These are phyloP conservation scores for Sceliomorpha sp. DNA, from an alignment of 2,888 invertebrate species.

Conservation along the genomic window DNA sequence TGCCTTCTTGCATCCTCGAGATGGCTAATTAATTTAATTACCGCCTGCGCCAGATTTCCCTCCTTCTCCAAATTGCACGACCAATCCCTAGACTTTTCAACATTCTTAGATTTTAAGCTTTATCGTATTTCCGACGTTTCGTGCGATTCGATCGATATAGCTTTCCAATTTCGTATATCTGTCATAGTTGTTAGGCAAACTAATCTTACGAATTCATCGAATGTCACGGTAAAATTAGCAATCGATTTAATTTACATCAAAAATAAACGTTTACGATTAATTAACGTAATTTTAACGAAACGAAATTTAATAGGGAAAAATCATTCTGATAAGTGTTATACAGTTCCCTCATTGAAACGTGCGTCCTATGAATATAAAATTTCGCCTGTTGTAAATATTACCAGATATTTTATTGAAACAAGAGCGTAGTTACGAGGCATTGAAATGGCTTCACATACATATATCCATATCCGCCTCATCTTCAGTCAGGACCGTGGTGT, in stretches of 20 bases:
- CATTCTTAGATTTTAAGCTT: slow-evolving; percentile 16
- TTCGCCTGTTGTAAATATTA: too few relatives aligned
- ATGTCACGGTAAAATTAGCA: too few relatives aligned
- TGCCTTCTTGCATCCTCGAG: slow-evolving; percentile 71
- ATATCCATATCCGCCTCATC: slow-evolving; percentile 4
- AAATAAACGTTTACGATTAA: too few relatives aligned
- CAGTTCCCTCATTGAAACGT: too few relatives aligned
- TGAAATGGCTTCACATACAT: background rate
- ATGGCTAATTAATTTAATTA: slow-evolving; percentile 79
- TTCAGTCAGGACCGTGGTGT: slow-evolving; percentile 15
- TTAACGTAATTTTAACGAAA: too few relatives aligned
- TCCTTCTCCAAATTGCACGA: slow-evolving; percentile 31
- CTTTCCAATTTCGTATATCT: too few relatives aligned
- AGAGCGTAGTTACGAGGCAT: background rate
- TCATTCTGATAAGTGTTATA: too few relatives aligned
- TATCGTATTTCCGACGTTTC: slow-evolving; percentile 22
- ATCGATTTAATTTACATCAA: too few relatives aligned
- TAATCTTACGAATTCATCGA: too few relatives aligned
- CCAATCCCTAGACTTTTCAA: slow-evolving; percentile 18
- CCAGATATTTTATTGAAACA: background rate
- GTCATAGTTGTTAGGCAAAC: too few relatives aligned
- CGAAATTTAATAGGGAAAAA: too few relatives aligned
- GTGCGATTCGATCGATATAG: slow-evolving; percentile 15
- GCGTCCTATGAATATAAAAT: too few relatives aligned
- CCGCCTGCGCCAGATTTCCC: slow-evolving; percentile 70